These are phyloP conservation scores for Zygogramma bicolorata DNA, from an alignment of 2,888 invertebrate species.

Conservation along the genomic window DNA sequence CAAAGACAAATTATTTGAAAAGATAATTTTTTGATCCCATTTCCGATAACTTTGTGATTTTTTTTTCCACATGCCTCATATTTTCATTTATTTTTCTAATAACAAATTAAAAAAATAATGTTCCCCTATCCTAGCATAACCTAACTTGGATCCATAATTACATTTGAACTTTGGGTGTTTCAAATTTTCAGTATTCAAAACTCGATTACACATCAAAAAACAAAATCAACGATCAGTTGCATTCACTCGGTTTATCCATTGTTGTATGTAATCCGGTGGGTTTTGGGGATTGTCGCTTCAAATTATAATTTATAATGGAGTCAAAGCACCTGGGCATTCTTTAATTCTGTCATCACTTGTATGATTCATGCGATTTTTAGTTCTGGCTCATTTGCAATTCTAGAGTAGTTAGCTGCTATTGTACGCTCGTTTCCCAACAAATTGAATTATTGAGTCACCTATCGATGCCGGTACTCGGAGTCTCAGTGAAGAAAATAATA, in stretches of 20 bases:
- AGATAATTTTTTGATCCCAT: too few relatives aligned
- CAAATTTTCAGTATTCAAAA: too few relatives aligned
- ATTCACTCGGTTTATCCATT: neutral
- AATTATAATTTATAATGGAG: neutral
- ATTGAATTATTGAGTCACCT: neutral
- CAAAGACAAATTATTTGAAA: too few relatives aligned
- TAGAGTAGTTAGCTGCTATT: neutral
- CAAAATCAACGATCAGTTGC: neutral
- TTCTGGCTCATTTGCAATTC: neutral
- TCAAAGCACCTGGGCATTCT: neutral
- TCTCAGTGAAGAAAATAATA: neutral
- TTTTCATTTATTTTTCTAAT: too few relatives aligned
- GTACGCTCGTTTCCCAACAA: neutral
- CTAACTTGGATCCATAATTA: too few relatives aligned
- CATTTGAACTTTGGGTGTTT: too few relatives aligned
- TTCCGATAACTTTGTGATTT: too few relatives aligned
- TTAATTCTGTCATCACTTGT: neutral
- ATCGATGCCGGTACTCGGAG: neutral
- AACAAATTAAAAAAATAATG: too few relatives aligned
- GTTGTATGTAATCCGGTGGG: neutral
- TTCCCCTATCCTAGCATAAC: too few relatives aligned
- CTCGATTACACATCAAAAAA: too few relatives aligned
- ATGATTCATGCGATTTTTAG: neutral
- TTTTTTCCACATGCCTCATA: too few relatives aligned
- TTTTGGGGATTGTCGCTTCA: slow-evolving; percentile 8